Evolutionary conservation across 2,888 invertebrate species (phyloP).

Genomic region (Eretmocerus hayati): DNA sequence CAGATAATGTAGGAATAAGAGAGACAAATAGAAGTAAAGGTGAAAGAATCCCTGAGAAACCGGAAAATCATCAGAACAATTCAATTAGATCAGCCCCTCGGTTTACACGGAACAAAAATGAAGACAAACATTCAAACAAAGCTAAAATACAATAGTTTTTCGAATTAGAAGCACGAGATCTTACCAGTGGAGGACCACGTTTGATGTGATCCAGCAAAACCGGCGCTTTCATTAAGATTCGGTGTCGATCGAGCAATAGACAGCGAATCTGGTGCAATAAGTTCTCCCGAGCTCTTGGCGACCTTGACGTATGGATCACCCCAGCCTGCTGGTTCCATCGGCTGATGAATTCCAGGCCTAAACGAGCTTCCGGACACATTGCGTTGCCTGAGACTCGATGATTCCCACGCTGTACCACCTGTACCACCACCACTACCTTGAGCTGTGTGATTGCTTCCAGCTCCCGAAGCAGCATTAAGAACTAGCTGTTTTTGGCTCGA

Average conservation of each 20-base stretch:
- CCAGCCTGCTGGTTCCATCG: slow-evolving; percentile 32
- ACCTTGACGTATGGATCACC: slow-evolving; percentile 39
- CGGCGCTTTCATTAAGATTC: slow-evolving; percentile 37
- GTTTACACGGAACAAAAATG: too few species aligned
- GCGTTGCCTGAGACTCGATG: slow-evolving; percentile 41
- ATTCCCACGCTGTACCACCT: slow-evolving; percentile 23
- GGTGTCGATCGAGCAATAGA: slow-evolving; percentile 43
- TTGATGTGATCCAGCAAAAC: slow-evolving; percentile 37
- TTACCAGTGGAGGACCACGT: slow-evolving; percentile 28
- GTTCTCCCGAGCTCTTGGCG: slow-evolving; percentile 23
- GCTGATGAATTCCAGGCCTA: too few species aligned
- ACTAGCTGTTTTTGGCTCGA: slow-evolving; percentile 23
- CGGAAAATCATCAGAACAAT: too few species aligned
- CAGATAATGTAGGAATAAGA: too few species aligned
- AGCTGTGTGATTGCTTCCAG: too few species aligned
- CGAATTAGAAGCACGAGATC: not conserved
- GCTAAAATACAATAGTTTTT: not conserved
- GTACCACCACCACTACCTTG: too few species aligned
- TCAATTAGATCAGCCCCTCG: too few species aligned
- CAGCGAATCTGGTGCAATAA: slow-evolving; percentile 31
- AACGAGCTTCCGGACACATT: slow-evolving; percentile 31
- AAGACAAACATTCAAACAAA: too few species aligned
- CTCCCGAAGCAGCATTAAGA: slow-evolving; percentile 20
- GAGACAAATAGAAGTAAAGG: too few species aligned
- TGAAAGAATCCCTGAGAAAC: too few species aligned